These are phyloP conservation scores for Dryobates pubescens DNA, from an alignment of 2,797 vertebrate genomes.

Conservation along the genomic window DNA sequence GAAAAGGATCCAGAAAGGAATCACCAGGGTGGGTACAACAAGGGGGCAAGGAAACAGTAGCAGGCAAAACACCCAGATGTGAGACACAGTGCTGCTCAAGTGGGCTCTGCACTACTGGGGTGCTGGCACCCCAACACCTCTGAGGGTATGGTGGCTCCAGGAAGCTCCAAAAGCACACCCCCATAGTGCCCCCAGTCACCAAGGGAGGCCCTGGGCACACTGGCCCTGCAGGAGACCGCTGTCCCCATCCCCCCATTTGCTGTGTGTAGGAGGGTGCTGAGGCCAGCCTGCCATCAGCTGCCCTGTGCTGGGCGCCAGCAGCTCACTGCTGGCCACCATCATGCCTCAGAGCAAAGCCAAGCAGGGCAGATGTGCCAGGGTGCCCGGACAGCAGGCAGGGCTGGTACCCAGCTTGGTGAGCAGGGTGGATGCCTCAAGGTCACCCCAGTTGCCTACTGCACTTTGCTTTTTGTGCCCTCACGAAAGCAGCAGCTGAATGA, in stretches of 20 bases:
- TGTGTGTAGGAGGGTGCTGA: not conserved
- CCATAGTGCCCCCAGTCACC: not conserved
- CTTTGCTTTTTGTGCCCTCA: not conserved
- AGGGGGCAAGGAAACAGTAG: not conserved
- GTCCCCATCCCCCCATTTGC: not conserved
- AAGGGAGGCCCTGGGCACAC: not conserved
- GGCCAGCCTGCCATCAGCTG: accelerated
- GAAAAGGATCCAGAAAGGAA: not conserved
- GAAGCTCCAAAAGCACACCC: not conserved
- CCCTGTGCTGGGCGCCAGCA: not conserved
- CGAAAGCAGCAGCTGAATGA: conserved; percentile 57
- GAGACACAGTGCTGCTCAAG: not conserved
- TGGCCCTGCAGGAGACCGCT: not conserved
- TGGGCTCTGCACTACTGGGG: not conserved
- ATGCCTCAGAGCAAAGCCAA: not conserved
- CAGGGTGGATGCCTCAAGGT: not conserved
- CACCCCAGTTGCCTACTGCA: not conserved
- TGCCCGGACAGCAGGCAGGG: not conserved
- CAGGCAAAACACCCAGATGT: not conserved
- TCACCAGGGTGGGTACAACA: not conserved
- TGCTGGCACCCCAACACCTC: not conserved
- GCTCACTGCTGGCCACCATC: accelerated
- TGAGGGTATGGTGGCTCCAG: not conserved
- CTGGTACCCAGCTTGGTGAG: not conserved
- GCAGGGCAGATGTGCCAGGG: not conserved